These are phyloP conservation scores for Paracanthobrama guichenoti DNA, from an alignment of 2,113 vertebrate genomes.

Conservation along the genomic window DNA sequence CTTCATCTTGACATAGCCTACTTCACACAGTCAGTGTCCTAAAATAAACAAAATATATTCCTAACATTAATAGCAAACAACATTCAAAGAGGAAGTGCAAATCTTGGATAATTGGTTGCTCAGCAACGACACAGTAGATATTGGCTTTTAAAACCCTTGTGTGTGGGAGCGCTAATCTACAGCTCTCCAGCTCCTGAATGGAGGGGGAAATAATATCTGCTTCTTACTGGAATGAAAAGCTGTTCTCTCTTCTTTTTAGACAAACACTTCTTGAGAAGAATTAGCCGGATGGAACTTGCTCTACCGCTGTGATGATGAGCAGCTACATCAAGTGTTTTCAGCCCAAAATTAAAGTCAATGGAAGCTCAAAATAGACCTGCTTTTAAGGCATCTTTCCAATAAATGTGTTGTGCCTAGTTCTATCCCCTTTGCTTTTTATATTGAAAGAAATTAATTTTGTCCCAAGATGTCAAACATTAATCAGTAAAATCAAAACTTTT, in stretches of 20 bases:
- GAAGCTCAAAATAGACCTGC: conserved; percentile 46
- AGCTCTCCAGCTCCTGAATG: conserved; percentile 21
- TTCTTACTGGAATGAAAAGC: conserved; percentile 45
- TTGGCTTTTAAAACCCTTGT: conserved; percentile 40
- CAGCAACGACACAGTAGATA: conserved; percentile 48
- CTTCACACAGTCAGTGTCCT: not conserved
- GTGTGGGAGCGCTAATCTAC: conserved; percentile 50
- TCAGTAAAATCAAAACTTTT: not conserved
- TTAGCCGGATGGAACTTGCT: conserved; percentile 33
- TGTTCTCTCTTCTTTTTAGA: conserved; percentile 8
- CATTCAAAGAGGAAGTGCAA: conserved; percentile 52
- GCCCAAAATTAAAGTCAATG: conserved; percentile 17
- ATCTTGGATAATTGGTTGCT: conserved; percentile 56
- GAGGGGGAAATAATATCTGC: conserved; percentile 28
- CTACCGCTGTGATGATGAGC: conserved; percentile 14
- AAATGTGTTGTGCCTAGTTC: conserved; percentile 4
- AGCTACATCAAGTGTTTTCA: conserved; percentile 38
- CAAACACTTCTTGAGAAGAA: conserved; percentile 38
- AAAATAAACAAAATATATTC: not conserved
- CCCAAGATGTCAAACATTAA: not conserved
- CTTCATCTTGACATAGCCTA: not conserved
- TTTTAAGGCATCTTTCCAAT: conserved; percentile 37
- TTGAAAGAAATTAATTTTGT: not conserved
- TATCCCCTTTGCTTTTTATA: not conserved
- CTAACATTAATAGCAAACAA: not conserved